Conservation (phyloP, 2,888 invertebrate species). For the Eilema sororculum region DNA sequence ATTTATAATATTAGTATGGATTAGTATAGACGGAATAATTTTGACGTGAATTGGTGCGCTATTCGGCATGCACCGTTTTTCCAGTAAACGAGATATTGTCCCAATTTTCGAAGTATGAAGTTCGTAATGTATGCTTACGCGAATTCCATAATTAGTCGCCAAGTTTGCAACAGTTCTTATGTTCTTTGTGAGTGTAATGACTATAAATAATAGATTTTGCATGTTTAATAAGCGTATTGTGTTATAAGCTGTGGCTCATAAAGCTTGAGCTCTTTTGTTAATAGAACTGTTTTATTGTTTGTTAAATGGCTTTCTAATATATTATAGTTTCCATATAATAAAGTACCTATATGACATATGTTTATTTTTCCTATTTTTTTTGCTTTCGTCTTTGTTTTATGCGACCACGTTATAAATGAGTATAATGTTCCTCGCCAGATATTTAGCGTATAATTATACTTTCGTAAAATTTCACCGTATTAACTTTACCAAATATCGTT, state of each 20-base stretch:
- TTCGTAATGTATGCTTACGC: neutral
- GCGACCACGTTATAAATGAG: neutral
- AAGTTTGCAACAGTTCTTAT: conserved; percentile 3
- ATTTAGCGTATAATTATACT: too few species aligned
- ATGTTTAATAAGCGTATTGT: conserved; percentile 10
- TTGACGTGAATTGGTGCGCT: neutral
- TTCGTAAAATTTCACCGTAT: neutral
- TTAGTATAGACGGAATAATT: neutral
- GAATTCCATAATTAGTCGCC: neutral
- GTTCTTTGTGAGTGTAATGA: neutral
- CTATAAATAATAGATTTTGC: conserved; percentile 1
- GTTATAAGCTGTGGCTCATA: neutral
- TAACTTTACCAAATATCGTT: neutral
- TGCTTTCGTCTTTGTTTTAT: neutral
- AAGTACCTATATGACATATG: neutral
- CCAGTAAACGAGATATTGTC: neutral
- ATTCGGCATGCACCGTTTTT: neutral
- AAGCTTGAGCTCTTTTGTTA: conserved; percentile 7
- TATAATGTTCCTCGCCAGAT: neutral
- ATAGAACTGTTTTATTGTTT: conserved; percentile 10
- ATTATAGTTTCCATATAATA: neutral
- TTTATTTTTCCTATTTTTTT: neutral
- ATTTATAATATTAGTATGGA: too few species aligned
- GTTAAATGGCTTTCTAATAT: conserved; percentile 9
- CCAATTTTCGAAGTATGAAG: neutral